These are phyloP conservation scores for Lasioglossum morio DNA, from an alignment of 2,888 invertebrate genomes.

Conservation along the genomic window DNA sequence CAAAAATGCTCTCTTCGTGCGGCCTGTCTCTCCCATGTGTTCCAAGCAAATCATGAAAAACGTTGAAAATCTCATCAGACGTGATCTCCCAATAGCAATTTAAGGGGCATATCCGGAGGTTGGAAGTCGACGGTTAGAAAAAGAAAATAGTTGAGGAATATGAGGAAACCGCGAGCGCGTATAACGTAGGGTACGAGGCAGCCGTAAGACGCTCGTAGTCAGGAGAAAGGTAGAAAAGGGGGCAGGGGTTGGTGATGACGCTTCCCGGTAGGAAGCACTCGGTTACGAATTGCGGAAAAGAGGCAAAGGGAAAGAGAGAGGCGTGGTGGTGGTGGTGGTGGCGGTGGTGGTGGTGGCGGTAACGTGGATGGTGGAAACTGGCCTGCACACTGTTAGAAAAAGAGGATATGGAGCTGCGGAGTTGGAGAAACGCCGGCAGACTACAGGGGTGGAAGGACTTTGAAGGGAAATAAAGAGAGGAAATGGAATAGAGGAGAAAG, in stretches of 20 bases:
- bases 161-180: neutral
- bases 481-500: conserved; percentile 53
- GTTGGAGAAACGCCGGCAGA: conserved; percentile 16
- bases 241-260: conserved; percentile 33
- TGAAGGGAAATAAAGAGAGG: conserved; percentile 63
- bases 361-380: conserved; percentile 38
- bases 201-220: conserved; percentile 11
- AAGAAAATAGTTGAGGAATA: neutral
- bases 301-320: conserved; percentile 59
- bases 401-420: conserved; percentile 24
- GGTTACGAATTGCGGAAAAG: conserved; percentile 74
- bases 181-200: neutral
- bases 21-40: neutral
- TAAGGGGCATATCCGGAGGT: neutral
- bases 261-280: conserved; percentile 76
- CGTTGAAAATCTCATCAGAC: neutral
- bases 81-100: neutral
- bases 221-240: neutral
- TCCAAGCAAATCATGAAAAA: neutral
- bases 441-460: conserved; percentile 43
- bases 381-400: conserved; percentile 23
- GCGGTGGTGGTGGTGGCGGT: neutral
- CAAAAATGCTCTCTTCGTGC: too few species aligned
- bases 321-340: neutral
- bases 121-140: neutral